These are phyloP conservation scores for Zonitis immaculata DNA, from an alignment of 2,888 invertebrate genomes.

Conservation along the genomic window DNA sequence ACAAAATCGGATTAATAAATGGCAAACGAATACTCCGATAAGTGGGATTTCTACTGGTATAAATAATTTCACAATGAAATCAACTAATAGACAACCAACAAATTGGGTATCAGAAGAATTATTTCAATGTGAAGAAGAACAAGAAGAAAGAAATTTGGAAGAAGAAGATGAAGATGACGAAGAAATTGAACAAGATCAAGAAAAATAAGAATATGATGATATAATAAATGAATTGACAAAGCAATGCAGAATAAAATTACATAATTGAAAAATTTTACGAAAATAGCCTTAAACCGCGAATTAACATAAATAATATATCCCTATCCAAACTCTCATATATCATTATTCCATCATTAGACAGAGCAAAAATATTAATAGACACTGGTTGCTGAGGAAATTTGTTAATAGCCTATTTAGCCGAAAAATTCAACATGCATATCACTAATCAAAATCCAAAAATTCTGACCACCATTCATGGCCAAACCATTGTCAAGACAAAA, in stretches of 20 bases:
- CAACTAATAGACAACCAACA: neutral
- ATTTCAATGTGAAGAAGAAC: neutral
- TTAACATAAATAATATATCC: neutral
- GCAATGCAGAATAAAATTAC: neutral
- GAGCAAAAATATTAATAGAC: neutral
- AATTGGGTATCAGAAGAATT: neutral
- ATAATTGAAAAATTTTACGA: neutral
- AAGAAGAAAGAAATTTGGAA: too few species aligned
- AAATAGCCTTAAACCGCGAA: neutral
- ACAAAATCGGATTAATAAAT: neutral
- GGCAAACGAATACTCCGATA: neutral
- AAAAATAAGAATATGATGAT: neutral
- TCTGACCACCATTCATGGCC: neutral
- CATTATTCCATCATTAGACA: neutral
- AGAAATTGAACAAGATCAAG: neutral
- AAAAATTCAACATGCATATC: neutral
- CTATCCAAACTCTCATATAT: neutral
- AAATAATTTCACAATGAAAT: neutral
- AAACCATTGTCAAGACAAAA: neutral
- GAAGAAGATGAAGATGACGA: neutral
- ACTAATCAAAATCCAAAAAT: neutral
- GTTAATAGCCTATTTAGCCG: neutral
- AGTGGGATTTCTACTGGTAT: neutral
- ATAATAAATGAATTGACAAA: neutral
- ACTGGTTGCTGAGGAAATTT: neutral